Base-by-base conservation (phyloP, 1,140 invertebrate species). In the Macrobrachium nipponense region DNA sequence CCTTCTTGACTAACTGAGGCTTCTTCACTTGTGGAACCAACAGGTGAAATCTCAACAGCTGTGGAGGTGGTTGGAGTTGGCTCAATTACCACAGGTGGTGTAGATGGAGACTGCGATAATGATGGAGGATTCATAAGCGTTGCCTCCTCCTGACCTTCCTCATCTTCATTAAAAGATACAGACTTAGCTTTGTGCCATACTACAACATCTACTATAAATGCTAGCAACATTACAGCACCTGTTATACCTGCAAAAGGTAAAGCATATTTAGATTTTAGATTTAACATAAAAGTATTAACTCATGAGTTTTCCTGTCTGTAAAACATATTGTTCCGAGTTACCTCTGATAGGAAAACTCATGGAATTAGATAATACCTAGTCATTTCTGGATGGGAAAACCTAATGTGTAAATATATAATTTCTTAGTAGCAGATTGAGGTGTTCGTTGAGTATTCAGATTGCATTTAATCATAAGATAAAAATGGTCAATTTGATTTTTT, bases 121-220 rank as follows among this genome's bases (percentile, higher is more conserved):
- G 70, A 82, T 66, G 36, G 62, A 17, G 60, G 78, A 36, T 66
- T 80, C 78, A 80, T 80, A 36, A 62, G 62, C 2, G 78, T 66
- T 44, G 51, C 78, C 61, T 80, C 78, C 20, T 79, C 77, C 12
- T 17, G 58, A 14, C 20, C 59, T 14, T 82, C 80, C 8, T 82
- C 80, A 15, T 75, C 72, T 12, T 86, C 84, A 51, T 44, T 80
- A 20, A 86, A 86, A 14, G 84, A 80, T 8, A 86, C 60, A 43
- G 43, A 23, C n/a, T 80, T 80, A 18, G 96, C 95, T 90, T 96
- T 95, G 90, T 94, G 95, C 95, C 95, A 96, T 8, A 97, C 95
- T 27, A 96, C 92, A 78, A 96, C 89, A 90, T 97, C 96, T 89
- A 97, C 95, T 81, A 96, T 91, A 90, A 97, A 97, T 58, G 95